phyloP scores from a whole-genome alignment of 2,888 invertebrate genomes.

The Kryphioiulus occultus region DNA sequence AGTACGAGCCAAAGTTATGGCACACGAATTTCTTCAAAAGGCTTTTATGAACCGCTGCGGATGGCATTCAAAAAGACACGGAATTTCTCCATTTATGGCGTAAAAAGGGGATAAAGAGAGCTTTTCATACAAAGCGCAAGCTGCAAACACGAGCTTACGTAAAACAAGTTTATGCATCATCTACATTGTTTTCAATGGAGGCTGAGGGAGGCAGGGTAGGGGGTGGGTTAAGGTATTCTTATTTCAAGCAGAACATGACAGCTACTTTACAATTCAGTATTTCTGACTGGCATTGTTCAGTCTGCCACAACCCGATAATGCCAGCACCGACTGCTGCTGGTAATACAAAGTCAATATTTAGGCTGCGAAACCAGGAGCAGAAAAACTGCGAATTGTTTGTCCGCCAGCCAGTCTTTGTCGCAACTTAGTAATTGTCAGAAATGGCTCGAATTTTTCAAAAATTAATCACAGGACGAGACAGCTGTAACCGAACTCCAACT shows the following conservation, averaged over 20 bases:
- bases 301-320: conserved; percentile 22
- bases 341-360: conserved; percentile 11
- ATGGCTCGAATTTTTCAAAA: neutral
- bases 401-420: neutral
- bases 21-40: neutral
- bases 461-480: neutral
- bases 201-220: neutral
- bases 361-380: neutral
- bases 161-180: neutral
- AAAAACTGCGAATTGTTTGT: neutral
- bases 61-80: neutral
- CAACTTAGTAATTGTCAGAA: neutral
- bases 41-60: neutral
- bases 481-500: no score
- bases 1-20: neutral
- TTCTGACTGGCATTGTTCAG: neutral
- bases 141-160: neutral
- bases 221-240: neutral
- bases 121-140: neutral
- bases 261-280: conserved; percentile 20
- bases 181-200: neutral
- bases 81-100: neutral
- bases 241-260: neutral
- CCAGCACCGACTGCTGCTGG: neutral
- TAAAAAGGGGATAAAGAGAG: neutral